phyloP scores from a whole-genome alignment of 2,888 invertebrate genomes.

The Hypomecis atomaria region DNA sequence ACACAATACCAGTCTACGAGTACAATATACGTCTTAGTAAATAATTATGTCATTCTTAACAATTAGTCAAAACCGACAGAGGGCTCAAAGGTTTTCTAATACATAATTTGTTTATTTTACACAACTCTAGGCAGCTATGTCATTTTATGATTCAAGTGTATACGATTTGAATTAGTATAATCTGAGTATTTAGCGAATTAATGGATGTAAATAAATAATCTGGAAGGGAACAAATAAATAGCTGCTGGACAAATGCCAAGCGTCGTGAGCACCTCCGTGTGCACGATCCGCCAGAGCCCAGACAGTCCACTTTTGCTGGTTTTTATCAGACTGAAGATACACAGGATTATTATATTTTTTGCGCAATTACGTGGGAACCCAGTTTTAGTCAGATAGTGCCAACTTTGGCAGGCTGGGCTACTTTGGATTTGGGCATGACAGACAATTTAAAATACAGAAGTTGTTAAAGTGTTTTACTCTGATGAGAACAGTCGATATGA shows the following conservation, averaged over 20 bases:
- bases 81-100: too few species aligned
- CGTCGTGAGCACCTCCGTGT: slow-evolving; percentile 49
- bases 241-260: slow-evolving; percentile 62
- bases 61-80: too few species aligned
- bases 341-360: slow-evolving; percentile 30
- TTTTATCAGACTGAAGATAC: slow-evolving; percentile 41
- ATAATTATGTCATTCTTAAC: too few species aligned
- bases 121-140: slow-evolving; percentile 9
- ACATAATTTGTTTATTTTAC: too few species aligned
- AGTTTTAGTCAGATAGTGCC: slow-evolving; percentile 6
- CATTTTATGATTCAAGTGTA: slow-evolving; percentile 9
- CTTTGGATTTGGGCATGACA: slow-evolving; percentile 4
- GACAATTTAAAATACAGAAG: not conserved
- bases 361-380: slow-evolving; percentile 15
- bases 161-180: slow-evolving; percentile 35
- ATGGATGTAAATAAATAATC: slow-evolving; percentile 68
- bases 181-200: slow-evolving; percentile 38
- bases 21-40: too few species aligned
- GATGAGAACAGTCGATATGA: too few species aligned
- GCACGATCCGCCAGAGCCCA: slow-evolving; percentile 45
- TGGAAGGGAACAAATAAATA: slow-evolving; percentile 66
- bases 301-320: slow-evolving; percentile 46
- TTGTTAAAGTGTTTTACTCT: too few species aligned
- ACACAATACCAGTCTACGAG: too few species aligned
- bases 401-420: not conserved